These are phyloP conservation scores for Drosophila guanche DNA, from an alignment of 1,140 invertebrate species.

Conservation along the genomic window DNA sequence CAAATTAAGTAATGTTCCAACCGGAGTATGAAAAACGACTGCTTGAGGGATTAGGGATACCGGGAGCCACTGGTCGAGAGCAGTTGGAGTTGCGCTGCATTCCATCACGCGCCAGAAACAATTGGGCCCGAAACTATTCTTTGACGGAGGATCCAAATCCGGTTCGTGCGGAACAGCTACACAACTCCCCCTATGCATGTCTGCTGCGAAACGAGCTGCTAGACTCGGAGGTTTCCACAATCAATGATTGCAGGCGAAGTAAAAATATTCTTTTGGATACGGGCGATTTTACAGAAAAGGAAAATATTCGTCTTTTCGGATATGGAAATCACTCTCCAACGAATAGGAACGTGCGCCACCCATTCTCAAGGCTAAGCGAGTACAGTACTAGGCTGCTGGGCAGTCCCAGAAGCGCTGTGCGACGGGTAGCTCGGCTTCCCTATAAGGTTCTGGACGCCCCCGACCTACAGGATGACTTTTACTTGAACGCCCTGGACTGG, in stretches of 20 bases:
- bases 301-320: slow-evolving; percentile 27
- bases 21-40: slow-evolving; percentile 44
- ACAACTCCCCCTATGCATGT: slow-evolving; percentile 32
- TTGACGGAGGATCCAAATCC: neutral
- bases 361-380: slow-evolving; percentile 23
- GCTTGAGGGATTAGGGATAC: neutral
- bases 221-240: slow-evolving; percentile 16
- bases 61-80: slow-evolving; percentile 1
- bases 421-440: slow-evolving; percentile 97
- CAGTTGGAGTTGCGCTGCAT: slow-evolving; percentile 39
- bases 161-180: too few species aligned
- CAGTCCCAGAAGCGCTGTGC: slow-evolving; percentile 85
- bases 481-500: slow-evolving; percentile 99
- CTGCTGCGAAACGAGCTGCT: slow-evolving; percentile 43
- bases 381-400: slow-evolving; percentile 31
- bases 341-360: neutral
- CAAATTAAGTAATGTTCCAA: slow-evolving; percentile 40
- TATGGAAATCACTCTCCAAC: neutral
- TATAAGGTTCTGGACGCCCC: slow-evolving; percentile 99
- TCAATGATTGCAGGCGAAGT: slow-evolving; percentile 24
- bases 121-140: slow-evolving; percentile 20
- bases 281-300: slow-evolving; percentile 22
- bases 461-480: slow-evolving; percentile 99
- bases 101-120: slow-evolving; percentile 22
- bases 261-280: slow-evolving; percentile 6